Evolutionary conservation across 2,888 invertebrate genomes (phyloP), one percentile per base, ranked within the genome.

Genomic region (Archips xylosteana): DNA sequence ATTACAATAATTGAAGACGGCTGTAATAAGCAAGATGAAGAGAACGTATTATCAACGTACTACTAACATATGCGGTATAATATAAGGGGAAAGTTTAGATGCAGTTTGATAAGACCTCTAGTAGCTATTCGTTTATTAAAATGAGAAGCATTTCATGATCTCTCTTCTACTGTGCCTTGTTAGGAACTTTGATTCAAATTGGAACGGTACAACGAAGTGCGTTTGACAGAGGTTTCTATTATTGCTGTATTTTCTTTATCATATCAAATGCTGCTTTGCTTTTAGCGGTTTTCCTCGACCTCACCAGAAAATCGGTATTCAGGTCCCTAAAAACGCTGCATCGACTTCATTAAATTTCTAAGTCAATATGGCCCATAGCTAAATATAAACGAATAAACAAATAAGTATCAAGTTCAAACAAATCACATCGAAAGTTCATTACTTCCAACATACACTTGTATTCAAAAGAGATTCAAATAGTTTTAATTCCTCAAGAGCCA

Each of bases 401-500:
- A 39, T 39, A 39, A 49, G n/a, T n/a, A 5, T 9, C 49, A n/a
- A 49, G 45, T 45, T n/a, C 49, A 49, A 49, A 49, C 23, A 42
- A 23, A 62, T 62, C 10, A 9, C 10, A 45, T 45, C 23, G 10
- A 9, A 12, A 45, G 62, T 12, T 62, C 39, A 42, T 68, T 64
- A 69, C 49, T 42, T 63, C 68, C 63, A 64, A 59, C 36, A 49
- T n/a, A 34, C 63, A 51, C 57, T 64, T 63, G 62, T 73, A 73
- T 73, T 73, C 68, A 69, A 73, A 73, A 69, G 68, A 69, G 49
- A 68, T 73, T 69, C 72, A 67, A 69, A 73, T 73, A 73, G 63
- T 73, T 74, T 74, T 74, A 74, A 74, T 74, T 74, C 64, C 36
- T 70, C 36, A 23, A 60, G 54, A 74, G 74, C 69, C 65, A 74